Base-by-base conservation (phyloP, 2,113 vertebrate species). In the Colinus virginianus region DNA sequence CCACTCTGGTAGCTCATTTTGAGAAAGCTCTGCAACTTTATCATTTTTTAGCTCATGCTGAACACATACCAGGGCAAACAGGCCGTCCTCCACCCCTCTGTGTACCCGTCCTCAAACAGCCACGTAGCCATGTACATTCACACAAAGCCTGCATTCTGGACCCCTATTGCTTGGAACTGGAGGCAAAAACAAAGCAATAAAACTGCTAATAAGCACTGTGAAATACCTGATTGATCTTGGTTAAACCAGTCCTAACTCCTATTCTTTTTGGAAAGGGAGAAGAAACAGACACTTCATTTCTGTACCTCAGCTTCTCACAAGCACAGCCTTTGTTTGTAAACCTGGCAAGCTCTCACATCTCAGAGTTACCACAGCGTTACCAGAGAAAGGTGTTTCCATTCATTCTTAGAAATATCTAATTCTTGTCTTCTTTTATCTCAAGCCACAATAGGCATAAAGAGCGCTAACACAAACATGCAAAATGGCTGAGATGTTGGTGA, bases 181-280 rank as follows among this genome's bases (percentile, higher is more conserved):
- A 87, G 92, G 82, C 74, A 94, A 91, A 96, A 96, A 91, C 72
- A 95, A 97, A 95, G 82, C 66, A 83, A 93, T 90, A 94, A 87
- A 95, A 93, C 70, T 92, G 76, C 90, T 97, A 95, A 87, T 88
- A 94, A 97, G 90, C 58, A 90, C 88, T 96, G 93, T 96, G 81
- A 96, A 97, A 97, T 96, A 94, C 69, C 92, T 91, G 56, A 67
- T 97, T 88, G 68, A 67, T 93, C 75, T 88, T 77, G 89, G 63
- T 91, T 94, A 87, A 81, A 94, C 49, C 83, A 93, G 87, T 93
- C 68, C 49, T 19, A 94, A 94, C 71, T 53, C 36, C 68, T 71
- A 36, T 61, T 56, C 71, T 77, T 87, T 90, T 91, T 96, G 94
- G 94, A 95, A 92, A 56, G 38, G 42, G 26, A 42, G 59, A 92